phyloP scores from a whole-genome alignment of 1,140 invertebrate genomes.

The Muscidifurax raptorellus region DNA sequence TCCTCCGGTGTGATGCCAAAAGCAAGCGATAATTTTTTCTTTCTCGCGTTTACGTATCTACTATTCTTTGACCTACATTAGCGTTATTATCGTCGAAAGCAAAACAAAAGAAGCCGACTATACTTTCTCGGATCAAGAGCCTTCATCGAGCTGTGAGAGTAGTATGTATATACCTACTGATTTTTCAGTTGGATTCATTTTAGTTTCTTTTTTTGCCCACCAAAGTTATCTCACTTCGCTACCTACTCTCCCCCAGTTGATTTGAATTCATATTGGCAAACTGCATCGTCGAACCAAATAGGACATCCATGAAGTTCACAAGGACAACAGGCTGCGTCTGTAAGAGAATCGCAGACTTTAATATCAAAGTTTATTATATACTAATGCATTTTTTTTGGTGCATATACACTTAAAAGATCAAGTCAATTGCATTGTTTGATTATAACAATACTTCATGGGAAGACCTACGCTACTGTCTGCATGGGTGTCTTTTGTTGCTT shows the following conservation, averaged over 20 bases:
- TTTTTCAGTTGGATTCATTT: constrained; percentile 22
- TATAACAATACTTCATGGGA: constrained; percentile 40
- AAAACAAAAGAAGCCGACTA: neutral
- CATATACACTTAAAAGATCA: neutral
- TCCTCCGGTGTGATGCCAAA: neutral
- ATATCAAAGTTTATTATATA: constrained; percentile 26
- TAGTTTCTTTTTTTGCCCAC: constrained; percentile 9
- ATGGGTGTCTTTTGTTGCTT: neutral
- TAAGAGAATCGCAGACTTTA: constrained; percentile 49
- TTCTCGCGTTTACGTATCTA: too few species aligned
- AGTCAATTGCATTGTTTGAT: constrained; percentile 24
- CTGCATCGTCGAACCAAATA: constrained; percentile 33
- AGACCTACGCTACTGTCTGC: constrained; percentile 1
- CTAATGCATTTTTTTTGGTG: constrained; percentile 6
- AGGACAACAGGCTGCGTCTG: constrained; percentile 48
- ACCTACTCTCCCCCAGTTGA: constrained; percentile 28
- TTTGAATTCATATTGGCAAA: constrained; percentile 44
- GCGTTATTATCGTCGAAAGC: neutral
- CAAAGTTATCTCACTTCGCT: constrained; percentile 41
- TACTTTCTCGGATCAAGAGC: neutral
- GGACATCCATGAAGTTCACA: constrained; percentile 51
- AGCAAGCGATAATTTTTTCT: neutral
- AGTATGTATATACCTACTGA: neutral
- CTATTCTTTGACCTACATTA: neutral
- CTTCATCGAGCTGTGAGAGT: neutral